Conservation (phyloP, 2,888 invertebrate genomes). For the Stenodera caucasica region DNA sequence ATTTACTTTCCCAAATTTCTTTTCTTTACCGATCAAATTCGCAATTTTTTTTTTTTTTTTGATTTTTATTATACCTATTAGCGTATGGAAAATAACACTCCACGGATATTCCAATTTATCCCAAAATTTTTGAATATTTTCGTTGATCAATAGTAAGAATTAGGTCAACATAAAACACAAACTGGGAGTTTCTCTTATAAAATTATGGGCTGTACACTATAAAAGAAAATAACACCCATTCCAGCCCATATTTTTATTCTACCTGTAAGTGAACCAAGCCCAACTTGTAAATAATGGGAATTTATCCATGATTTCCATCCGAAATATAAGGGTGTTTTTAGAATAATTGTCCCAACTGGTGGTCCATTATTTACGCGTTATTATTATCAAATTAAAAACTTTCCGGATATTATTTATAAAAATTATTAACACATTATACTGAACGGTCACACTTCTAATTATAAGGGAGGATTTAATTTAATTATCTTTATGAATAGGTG, state of each 20-base stretch:
- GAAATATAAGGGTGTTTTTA: conserved; percentile 16
- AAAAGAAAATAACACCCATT: too few relatives aligned
- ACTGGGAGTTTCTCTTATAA: background rate
- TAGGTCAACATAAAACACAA: background rate
- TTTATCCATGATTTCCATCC: conserved; percentile 23
- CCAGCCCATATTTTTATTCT: too few relatives aligned
- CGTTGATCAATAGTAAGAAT: background rate
- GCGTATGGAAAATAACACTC: background rate
- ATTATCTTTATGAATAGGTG: background rate
- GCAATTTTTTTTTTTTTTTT: conserved; percentile 1
- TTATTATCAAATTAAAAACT: conserved; percentile 15
- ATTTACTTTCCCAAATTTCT: conserved; percentile 17
- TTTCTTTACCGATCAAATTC: conserved; percentile 14
- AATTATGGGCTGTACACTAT: background rate
- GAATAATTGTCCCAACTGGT: conserved; percentile 13
- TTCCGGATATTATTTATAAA: conserved; percentile 11
- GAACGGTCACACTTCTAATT: background rate
- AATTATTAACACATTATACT: conserved; percentile 15
- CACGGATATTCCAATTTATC: background rate
- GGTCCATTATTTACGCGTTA: conserved; percentile 11
- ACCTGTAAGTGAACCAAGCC: too few relatives aligned
- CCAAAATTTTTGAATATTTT: background rate
- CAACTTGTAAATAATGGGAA: conserved; percentile 23
- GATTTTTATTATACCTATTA: background rate
- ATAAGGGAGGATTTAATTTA: background rate